Percentiles rank a stretch among this genome's conserved stretches.
Evolutionary conservation across 2,113 vertebrate genomes (phyloP).

Genomic region (Isichthys henryi): DNA sequence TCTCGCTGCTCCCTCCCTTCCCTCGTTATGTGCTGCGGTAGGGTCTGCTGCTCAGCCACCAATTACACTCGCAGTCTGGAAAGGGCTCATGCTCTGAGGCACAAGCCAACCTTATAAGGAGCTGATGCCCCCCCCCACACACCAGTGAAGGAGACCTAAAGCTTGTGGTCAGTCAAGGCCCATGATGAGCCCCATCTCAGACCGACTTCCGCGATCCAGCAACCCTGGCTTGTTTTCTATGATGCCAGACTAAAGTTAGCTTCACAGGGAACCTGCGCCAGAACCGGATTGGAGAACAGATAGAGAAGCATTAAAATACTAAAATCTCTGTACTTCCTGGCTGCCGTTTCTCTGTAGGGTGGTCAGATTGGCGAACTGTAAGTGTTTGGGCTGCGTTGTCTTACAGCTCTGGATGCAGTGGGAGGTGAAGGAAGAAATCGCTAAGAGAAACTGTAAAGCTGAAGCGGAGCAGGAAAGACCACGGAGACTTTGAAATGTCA

Average conservation of each 20-base stretch:
- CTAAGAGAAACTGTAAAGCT: constrained; percentile 54
- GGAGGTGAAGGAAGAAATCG: constrained; percentile 58
- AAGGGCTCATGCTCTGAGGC: not conserved
- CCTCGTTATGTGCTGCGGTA: constrained; percentile 35
- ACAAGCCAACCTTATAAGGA: constrained; percentile 31
- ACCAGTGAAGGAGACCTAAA: constrained; percentile 42
- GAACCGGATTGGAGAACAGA: constrained; percentile 69
- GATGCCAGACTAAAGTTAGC: constrained; percentile 63
- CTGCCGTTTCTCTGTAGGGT: constrained; percentile 64
- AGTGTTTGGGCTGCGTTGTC: constrained; percentile 77
- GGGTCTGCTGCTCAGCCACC: constrained; percentile 51
- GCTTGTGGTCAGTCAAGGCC: constrained; percentile 48
- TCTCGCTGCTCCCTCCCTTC: constrained; percentile 52
- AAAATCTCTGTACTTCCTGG: constrained; percentile 58
- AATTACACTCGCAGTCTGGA: constrained; percentile 53
- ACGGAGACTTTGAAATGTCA: constrained; percentile 49
- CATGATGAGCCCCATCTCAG: constrained; percentile 52
- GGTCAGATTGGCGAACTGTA: constrained; percentile 60
- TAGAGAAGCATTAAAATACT: constrained; percentile 68
- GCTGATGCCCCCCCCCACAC: constrained; percentile 32
- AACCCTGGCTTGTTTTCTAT: constrained; percentile 62
- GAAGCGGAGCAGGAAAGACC: constrained; percentile 48
- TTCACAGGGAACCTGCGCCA: constrained; percentile 63
- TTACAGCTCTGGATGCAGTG: constrained; percentile 57
- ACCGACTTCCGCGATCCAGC: constrained; percentile 50